A percentile compares a stretch with the other conserved stretches of the same genome.
These are phyloP conservation scores for Ophion slaviceki DNA, from an alignment of 2,888 invertebrate genomes.

Conservation along the genomic window DNA sequence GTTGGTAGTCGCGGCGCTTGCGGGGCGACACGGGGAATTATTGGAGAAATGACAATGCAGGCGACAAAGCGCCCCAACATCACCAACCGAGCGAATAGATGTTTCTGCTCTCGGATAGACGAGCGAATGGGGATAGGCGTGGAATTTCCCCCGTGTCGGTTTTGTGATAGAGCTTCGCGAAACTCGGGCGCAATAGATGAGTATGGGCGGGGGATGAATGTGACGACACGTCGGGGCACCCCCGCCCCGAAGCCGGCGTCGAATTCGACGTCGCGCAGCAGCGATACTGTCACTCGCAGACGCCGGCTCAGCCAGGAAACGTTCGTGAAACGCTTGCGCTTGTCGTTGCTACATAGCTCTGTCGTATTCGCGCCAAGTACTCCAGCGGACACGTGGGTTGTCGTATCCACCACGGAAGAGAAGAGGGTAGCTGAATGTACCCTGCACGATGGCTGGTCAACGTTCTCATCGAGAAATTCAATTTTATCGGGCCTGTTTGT, in stretches of 20 bases:
- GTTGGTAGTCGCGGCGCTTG: conserved; percentile 22
- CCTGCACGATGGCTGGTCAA: conserved; percentile 17
- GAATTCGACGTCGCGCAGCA: conserved; percentile 73
- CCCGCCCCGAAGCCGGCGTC: conserved; percentile 68
- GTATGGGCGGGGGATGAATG: conserved; percentile 43
- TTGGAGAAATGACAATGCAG: conserved; percentile 60
- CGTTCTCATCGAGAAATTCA: conserved; percentile 55
- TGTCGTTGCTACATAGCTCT: conserved; percentile 52
- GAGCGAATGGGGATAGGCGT: conserved; percentile 16
- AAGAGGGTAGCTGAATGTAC: conserved; percentile 23
- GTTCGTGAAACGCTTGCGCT: conserved; percentile 50
- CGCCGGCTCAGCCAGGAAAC: conserved; percentile 72
- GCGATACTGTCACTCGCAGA: conserved; percentile 80
- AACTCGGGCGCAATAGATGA: conserved; percentile 32
- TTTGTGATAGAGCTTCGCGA: conserved; percentile 38
- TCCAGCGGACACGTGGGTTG: conserved; percentile 38
- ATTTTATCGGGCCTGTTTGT: conserved; percentile 50
- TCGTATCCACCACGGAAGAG: conserved; percentile 3
- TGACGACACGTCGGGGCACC: conserved; percentile 38
- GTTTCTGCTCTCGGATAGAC: conserved; percentile 14
- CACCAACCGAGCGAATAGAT: conserved; percentile 48
- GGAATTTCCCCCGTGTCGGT: conserved; percentile 22
- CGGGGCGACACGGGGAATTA: conserved; percentile 34
- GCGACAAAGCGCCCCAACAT: conserved; percentile 41
- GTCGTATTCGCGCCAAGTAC: conserved; percentile 42